Evolutionary conservation across 2,888 invertebrate species (phyloP).

Genomic region (Coremacera marginata): DNA sequence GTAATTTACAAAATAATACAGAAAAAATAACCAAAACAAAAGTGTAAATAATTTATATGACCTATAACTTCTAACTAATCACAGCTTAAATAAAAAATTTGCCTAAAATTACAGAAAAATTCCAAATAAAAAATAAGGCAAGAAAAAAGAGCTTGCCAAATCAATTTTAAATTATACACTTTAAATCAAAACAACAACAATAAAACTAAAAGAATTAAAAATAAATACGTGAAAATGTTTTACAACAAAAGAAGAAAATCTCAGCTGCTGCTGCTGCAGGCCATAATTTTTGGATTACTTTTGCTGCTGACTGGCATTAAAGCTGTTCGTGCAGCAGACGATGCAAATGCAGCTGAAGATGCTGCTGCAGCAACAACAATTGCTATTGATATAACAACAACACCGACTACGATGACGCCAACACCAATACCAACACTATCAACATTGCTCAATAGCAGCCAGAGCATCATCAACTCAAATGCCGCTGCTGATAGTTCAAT

Average conservation of each 20-base stretch:
- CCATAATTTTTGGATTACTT: slow-evolving; percentile 61
- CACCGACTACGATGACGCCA: slow-evolving; percentile 37
- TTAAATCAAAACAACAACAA: slow-evolving; percentile 20
- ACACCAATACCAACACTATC: slow-evolving; percentile 34
- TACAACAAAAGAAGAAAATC: slow-evolving; percentile 51
- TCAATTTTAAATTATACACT: not conserved
- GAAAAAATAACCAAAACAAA: not conserved
- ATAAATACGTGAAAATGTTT: slow-evolving; percentile 47
- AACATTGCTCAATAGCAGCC: slow-evolving; percentile 26
- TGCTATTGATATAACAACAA: slow-evolving; percentile 35
- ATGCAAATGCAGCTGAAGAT: slow-evolving; percentile 55
- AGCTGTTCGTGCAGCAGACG: slow-evolving; percentile 59
- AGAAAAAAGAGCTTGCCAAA: not conserved
- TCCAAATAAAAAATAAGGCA: slow-evolving; percentile 8
- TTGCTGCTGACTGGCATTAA: slow-evolving; percentile 57
- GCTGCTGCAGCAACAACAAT: slow-evolving; percentile 45
- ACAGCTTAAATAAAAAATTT: slow-evolving; percentile 25
- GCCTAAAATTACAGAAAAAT: slow-evolving; percentile 3
- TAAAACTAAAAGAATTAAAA: slow-evolving; percentile 28
- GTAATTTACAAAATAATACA: not conserved
- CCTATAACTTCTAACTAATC: not conserved
- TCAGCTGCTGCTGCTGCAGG: slow-evolving; percentile 46
- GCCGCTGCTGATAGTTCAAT: slow-evolving; percentile 50
- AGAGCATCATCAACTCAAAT: slow-evolving; percentile 35
- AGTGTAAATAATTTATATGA: slow-evolving; percentile 12